phyloP scores from a whole-genome alignment of 2,888 invertebrate genomes.

The Pasiphila rectangulata region DNA sequence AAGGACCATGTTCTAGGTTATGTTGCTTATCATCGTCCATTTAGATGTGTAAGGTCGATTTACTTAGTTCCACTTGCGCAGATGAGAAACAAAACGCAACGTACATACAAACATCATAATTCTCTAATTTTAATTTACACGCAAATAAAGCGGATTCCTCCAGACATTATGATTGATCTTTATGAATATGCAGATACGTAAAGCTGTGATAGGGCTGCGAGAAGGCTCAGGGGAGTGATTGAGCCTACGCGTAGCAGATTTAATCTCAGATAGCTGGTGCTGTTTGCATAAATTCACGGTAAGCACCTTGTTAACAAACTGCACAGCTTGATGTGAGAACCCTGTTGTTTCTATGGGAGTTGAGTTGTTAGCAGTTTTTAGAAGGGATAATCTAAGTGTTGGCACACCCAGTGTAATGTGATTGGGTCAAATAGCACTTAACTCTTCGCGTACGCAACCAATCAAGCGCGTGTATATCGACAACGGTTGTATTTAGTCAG shows the following conservation, averaged over 20 bases:
- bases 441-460: no score
- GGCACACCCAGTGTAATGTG: no score
- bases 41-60: no score
- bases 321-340: conserved; percentile 72
- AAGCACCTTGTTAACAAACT: conserved; percentile 79
- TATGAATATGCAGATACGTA: conserved; percentile 79
- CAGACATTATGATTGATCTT: conserved; percentile 74
- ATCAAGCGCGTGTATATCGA: no score
- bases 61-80: not conserved
- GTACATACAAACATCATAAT: not conserved
- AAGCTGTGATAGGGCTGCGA: conserved; percentile 71
- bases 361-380: not conserved
- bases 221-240: conserved; percentile 77
- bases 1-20: no score
- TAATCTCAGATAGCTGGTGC: conserved; percentile 78
- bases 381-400: no score
- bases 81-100: not conserved
- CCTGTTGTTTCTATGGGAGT: conserved; percentile 40
- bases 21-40: no score
- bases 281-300: conserved; percentile 79
- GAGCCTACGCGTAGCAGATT: conserved; percentile 71
- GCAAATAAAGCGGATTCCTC: conserved; percentile 10
- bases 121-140: not conserved
- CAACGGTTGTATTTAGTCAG: no score
- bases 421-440: no score